Evolutionary conservation across 2,888 invertebrate species (phyloP).

Genomic region (Meiosimyza platycephala): DNA sequence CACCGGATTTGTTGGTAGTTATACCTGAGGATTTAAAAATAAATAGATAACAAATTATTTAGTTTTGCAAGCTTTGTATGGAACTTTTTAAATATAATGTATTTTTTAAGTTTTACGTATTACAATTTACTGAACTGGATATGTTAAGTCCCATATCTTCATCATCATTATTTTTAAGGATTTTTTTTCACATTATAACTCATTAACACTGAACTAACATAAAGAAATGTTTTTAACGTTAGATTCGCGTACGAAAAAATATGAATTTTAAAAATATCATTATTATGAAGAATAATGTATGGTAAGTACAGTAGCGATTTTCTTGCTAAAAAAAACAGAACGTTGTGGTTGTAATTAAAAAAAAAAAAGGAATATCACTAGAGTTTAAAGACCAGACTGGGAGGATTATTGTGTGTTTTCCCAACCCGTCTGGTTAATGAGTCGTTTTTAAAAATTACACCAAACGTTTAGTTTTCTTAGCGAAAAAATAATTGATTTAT

Average conservation of each 20-base stretch:
- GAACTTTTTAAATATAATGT: constrained; percentile 3
- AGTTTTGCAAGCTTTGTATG: neutral
- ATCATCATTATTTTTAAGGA: constrained; percentile 6
- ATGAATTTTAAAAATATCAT: too few species aligned
- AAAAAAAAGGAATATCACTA: too few species aligned
- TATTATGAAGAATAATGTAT: too few species aligned
- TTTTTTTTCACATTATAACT: constrained; percentile 27
- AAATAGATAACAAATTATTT: constrained; percentile 17
- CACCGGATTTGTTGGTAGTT: constrained; percentile 4
- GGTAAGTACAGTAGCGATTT: too few species aligned
- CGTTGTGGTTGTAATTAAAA: too few species aligned
- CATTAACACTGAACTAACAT: constrained; percentile 28
- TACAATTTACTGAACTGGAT: neutral
- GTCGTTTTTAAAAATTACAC: too few species aligned
- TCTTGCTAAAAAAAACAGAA: too few species aligned
- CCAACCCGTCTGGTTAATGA: too few species aligned
- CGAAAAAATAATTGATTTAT: too few species aligned
- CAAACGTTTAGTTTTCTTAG: too few species aligned
- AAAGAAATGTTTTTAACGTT: constrained; percentile 25
- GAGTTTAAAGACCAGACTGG: too few species aligned
- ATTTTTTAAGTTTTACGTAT: constrained; percentile 23
- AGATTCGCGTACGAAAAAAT: constrained; percentile 14
- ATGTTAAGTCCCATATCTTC: neutral
- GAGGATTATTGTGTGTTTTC: too few species aligned
- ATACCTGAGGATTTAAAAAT: constrained; percentile 28